Evolutionary conservation across 2,888 invertebrate genomes (phyloP).

Genomic region (Diloba caeruleocephala): DNA sequence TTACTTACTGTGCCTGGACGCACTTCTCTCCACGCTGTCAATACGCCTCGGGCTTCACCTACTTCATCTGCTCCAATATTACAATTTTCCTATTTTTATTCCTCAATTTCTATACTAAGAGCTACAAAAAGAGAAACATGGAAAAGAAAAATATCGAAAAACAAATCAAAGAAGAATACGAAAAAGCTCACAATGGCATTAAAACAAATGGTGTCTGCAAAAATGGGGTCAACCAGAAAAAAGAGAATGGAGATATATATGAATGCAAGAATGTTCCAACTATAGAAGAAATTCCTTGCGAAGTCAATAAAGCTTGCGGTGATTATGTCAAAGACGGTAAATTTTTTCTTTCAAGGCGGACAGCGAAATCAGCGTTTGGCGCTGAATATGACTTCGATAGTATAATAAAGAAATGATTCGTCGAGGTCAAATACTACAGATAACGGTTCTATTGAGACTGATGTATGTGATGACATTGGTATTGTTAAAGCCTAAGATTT

Average conservation of each 20-base stretch:
- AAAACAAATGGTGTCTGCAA: constrained; percentile 59
- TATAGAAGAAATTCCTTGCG: constrained; percentile 71
- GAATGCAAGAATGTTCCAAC: constrained; percentile 61
- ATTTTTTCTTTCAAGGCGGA: constrained; percentile 76
- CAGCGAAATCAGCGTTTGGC: constrained; percentile 71
- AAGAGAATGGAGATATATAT: constrained; percentile 61
- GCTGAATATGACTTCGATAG: constrained; percentile 75
- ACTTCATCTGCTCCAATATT: constrained; percentile 88
- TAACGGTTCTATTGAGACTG: constrained; percentile 83
- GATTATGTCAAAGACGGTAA: constrained; percentile 77
- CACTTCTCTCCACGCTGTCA: constrained; percentile 90
- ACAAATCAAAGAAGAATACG: constrained; percentile 63
- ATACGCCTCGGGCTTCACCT: constrained; percentile 89
- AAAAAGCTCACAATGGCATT: constrained; percentile 61
- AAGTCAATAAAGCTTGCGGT: constrained; percentile 74
- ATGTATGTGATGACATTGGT: constrained; percentile 81
- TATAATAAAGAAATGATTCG: constrained; percentile 82
- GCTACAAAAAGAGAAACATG: constrained; percentile 81
- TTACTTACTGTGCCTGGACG: constrained; percentile 89
- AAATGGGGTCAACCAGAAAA: constrained; percentile 58
- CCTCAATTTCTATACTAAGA: constrained; percentile 90
- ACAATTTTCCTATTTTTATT: constrained; percentile 91
- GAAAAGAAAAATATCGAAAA: constrained; percentile 68
- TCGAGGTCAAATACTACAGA: constrained; percentile 60
- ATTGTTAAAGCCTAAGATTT: constrained; percentile 56